phyloP scores from a whole-genome alignment of 2,113 vertebrate genomes.

The Dicaeum eximium region DNA sequence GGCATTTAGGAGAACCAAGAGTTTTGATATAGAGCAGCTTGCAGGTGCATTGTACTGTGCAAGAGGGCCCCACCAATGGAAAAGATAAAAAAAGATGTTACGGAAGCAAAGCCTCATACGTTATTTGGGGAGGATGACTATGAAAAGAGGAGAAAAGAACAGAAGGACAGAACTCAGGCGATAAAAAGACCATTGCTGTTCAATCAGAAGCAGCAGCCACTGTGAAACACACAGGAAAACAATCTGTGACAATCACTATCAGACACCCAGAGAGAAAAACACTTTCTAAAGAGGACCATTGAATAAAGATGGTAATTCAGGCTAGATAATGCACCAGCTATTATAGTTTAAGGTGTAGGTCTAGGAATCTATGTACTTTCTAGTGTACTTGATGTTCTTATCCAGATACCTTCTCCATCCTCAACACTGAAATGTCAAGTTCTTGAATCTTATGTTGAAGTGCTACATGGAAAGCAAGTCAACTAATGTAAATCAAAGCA shows the following conservation, averaged over 20 bases:
- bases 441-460: background rate
- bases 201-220: background rate
- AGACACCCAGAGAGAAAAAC: background rate
- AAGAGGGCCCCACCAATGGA: fast-evolving
- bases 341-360: background rate
- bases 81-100: background rate
- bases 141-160: background rate
- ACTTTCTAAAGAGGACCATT: background rate
- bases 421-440: background rate
- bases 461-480: background rate
- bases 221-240: background rate
- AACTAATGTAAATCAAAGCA: background rate
- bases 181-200: background rate
- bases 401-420: fast-evolving
- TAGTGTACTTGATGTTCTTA: background rate
- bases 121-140: background rate
- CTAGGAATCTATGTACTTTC: background rate
- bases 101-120: background rate
- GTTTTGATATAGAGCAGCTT: background rate
- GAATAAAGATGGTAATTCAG: background rate
- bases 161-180: background rate
- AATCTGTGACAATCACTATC: background rate
- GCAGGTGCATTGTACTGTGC: background rate
- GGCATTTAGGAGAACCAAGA: background rate
- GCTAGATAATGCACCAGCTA: background rate